Base-by-base conservation (phyloP, 2,113 vertebrate species). In the Tapirus terrestris region DNA sequence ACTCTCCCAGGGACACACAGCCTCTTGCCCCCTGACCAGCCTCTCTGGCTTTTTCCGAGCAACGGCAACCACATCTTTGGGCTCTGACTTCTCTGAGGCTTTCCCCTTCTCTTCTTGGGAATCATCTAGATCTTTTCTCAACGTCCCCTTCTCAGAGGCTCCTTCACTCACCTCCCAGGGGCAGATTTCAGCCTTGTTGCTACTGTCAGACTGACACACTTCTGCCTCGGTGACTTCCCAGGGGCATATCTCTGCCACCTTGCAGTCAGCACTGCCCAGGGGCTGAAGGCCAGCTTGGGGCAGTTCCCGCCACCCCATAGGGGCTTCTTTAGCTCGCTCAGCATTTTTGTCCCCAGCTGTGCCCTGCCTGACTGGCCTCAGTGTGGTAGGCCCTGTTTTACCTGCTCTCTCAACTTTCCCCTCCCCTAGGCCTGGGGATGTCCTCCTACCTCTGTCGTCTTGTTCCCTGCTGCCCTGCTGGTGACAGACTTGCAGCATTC, bases 31-130 rank as follows among this genome's bases (percentile, higher is more conserved):
- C 70, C 89, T 92, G n/a, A 96, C 88, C 53, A 96, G 91, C 73
- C 97, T 97, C 80, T 89, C 98, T 61, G 97, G 85, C 60, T 93
- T 98, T 80, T 89, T 97, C 53, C 11, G 6, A 75, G 79, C 17
- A 8, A 72, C 23, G 27, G 27, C 67, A 25, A 10, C 76, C 36
- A 61, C 16, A 33, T 20, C 89, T 93, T 17, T 8, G 73, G 89
- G 80, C 21, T 73, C 39, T 39, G 82, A 18, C 73, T 94, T 95
- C 12, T 3, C 98, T 0, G 9, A 56, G 33, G 43, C 75, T 82
- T 65, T 87, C 17, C 8, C 27, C 17, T 7, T 73, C n/a, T 93
- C 86, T 17, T 65, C 79, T 31, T 88, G 89, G 53, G 94, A 21
- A 17, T 56, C 70, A 21, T 39, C 36, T 29, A 21, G 67, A 31